Evolutionary conservation across 2,797 vertebrate genomes (phyloP).

Genomic region (Lutjanus argentimaculatus): DNA sequence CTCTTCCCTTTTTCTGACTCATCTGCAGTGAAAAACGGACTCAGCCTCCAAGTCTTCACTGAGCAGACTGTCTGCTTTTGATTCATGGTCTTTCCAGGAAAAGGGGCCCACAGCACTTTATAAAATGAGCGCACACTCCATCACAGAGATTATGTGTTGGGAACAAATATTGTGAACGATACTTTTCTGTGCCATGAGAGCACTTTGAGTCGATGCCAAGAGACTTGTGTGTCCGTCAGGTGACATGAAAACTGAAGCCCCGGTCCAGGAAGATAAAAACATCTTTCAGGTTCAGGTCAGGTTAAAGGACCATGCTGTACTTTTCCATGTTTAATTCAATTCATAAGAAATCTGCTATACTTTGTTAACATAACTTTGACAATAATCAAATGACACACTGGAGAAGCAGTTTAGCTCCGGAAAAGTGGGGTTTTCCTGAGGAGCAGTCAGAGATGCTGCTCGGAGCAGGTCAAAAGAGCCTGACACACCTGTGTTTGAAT

Average conservation of each 20-base stretch:
- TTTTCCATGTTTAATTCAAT: not conserved
- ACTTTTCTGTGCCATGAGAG: not conserved
- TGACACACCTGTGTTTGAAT: not conserved
- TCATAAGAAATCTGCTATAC: not conserved
- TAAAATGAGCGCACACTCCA: not conserved
- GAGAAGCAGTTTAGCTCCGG: not conserved
- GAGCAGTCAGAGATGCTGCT: not conserved
- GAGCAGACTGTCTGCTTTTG: constrained; percentile 2
- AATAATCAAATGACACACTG: not conserved
- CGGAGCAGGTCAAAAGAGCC: not conserved
- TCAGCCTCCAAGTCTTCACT: not conserved
- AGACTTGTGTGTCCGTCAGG: not conserved
- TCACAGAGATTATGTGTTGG: constrained; percentile 2
- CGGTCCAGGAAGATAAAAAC: not conserved
- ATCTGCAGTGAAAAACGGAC: not conserved
- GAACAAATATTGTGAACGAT: constrained; percentile 8
- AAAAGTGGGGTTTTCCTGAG: not conserved
- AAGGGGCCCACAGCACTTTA: not conserved
- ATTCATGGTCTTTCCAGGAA: not conserved
- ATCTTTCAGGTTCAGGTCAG: not conserved
- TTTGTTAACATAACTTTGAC: not conserved
- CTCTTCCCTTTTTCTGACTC: not conserved
- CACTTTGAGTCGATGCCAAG: not conserved
- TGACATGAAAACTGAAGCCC: not conserved
- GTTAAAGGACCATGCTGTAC: not conserved